Evolutionary conservation across 2,888 invertebrate species (phyloP), one percentile per base, ranked within the genome.

Genomic region (Drosophila paranaensis): DNA sequence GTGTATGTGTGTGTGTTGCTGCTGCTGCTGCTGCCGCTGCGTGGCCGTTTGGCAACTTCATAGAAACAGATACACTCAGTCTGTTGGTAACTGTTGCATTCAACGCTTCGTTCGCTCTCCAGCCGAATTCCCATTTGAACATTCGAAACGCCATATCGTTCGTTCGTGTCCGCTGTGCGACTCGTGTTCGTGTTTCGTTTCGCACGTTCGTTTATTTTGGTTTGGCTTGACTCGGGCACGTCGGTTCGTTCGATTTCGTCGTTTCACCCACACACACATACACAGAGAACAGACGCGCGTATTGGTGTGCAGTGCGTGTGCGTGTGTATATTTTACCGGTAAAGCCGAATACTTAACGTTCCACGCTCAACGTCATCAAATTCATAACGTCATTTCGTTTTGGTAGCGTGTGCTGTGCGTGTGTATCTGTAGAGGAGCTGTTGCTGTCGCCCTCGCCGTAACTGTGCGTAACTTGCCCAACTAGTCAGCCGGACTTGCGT

Each of bases 11-110:
- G n/a, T n/a, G n/a, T 20, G 20, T 20, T 45, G 72, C 77, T 74
- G 81, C 79, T 45, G 72, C 35, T 50, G 61, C 65, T 74, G 83
- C 77, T 74, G 81, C 79, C 77, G 88, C 83, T 83, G 90, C 90
- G 88, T 82, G 62, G 74, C 79, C 71, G 85, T 89, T 90, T 91
- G 91, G 90, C 91, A 91, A 91, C 91, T 90, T 91, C 83, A 85
- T 88, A 79, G 90, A 88, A 78, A 90, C 77, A 84, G 80, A 87
- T 51, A 82, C 71, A 81, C 71, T 92, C 92, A 92, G 91, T 92
- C 92, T 91, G 89, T 90, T 91, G 91, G 91, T 91, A 92, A 92
- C 92, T 92, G 92, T 92, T 92, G 92, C 91, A 92, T 85, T 77
- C 88, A 82, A 77, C 88, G 86, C 82, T 85, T 92, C 91, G 92